Percentiles rank a stretch among this genome's conserved stretches.
Evolutionary conservation across 2,113 vertebrate species (phyloP).

Genomic region (Bothrops jararaca): DNA sequence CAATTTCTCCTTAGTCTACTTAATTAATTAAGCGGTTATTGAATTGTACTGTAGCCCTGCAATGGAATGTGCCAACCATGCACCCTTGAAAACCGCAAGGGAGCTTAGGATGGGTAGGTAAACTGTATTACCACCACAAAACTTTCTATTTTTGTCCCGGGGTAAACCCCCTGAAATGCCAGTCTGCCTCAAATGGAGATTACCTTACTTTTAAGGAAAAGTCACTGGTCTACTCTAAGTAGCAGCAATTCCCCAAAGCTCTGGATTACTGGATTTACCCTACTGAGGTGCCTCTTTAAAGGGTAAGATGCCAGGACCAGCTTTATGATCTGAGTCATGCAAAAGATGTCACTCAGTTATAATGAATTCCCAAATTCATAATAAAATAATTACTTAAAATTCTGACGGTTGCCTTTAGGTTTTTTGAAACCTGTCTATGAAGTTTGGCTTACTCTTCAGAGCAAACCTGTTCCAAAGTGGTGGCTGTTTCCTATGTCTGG

Average conservation of each 20-base stretch:
- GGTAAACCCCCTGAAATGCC: not conserved
- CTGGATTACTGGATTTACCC: not conserved
- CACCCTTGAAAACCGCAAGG: not conserved
- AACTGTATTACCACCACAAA: not conserved
- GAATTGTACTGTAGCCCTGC: not conserved
- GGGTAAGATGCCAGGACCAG: not conserved
- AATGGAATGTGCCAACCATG: not conserved
- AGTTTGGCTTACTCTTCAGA: constrained; percentile 57
- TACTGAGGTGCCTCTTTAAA: not conserved
- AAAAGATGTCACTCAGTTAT: not conserved
- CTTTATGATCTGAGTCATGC: not conserved
- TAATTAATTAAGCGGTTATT: not conserved
- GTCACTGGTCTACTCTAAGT: not conserved
- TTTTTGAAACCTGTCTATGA: constrained; percentile 51
- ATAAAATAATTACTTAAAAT: constrained; percentile 40
- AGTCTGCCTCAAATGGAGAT: not conserved
- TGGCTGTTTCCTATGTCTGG: constrained; percentile 69
- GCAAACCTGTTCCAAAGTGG: constrained; percentile 53
- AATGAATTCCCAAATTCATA: constrained; percentile 15
- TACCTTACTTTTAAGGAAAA: not conserved
- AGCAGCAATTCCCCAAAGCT: not conserved
- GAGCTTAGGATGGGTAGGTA: not conserved
- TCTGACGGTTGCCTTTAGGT: constrained; percentile 38
- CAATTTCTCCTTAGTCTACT: not conserved
- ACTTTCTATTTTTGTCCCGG: not conserved